Conservation (phyloP, 2,797 vertebrate genomes). For the Oreochromis grahami region DNA sequence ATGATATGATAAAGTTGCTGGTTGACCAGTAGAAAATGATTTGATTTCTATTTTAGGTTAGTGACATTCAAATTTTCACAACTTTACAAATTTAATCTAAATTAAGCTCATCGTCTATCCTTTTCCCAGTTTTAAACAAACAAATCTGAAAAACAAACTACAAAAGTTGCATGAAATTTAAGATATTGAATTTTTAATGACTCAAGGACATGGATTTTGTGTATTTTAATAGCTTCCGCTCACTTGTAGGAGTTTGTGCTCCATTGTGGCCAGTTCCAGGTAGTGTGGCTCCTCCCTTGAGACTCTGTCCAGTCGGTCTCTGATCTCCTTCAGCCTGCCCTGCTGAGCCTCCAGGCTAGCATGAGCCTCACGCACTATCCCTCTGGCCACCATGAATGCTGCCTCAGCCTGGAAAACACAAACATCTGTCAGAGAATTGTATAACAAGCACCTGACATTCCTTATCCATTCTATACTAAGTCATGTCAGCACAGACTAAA, state of each 20-base stretch:
- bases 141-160: neutral
- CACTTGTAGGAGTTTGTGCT: conserved; percentile 95
- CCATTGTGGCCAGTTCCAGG: conserved; percentile 91
- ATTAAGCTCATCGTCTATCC: neutral
- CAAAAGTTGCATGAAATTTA: neutral
- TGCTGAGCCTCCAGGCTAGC: conserved; percentile 84
- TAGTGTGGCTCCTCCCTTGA: conserved; percentile 93
- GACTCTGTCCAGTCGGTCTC: conserved; percentile 92
- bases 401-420: conserved; percentile 83
- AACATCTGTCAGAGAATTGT: neutral
- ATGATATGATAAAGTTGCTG: no score
- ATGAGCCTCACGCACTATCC: conserved; percentile 89
- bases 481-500: neutral
- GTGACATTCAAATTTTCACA: no score
- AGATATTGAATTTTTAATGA: neutral
- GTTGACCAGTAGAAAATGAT: no score
- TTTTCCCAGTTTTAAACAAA: neutral
- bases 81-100: neutral
- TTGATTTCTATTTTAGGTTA: no score
- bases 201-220: neutral
- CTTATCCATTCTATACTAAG: neutral
- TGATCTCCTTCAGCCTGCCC: conserved; percentile 87
- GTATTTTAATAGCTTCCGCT: neutral
- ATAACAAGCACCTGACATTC: neutral
- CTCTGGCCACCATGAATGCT: conserved; percentile 92